phyloP scores from a whole-genome alignment of 1,140 invertebrate species.

The Penaeus vannamei region DNA sequence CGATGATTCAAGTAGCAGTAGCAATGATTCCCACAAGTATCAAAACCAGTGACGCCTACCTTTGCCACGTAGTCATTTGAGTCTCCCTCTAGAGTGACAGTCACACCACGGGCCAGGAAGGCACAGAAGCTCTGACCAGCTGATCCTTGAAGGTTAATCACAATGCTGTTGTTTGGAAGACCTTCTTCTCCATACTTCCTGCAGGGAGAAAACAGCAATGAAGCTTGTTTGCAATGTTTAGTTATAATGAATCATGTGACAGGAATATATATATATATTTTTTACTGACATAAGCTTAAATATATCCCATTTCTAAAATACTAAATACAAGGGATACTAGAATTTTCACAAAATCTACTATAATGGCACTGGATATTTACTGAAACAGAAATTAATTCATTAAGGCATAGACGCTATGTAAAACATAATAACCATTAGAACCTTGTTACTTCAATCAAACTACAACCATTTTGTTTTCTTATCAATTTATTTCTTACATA shows the following conservation, averaged over 20 bases:
- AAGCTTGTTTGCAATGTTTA: constrained; percentile 43
- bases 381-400: too few relatives aligned
- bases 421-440: too few relatives aligned
- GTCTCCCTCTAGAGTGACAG: constrained; percentile 94
- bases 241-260: background rate
- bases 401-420: too few relatives aligned
- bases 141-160: constrained; percentile 91
- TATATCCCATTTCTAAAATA: too few relatives aligned
- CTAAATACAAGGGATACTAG: too few relatives aligned
- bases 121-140: constrained; percentile 99
- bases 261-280: background rate
- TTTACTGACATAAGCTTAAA: too few relatives aligned
- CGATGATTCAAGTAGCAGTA: background rate
- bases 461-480: too few relatives aligned
- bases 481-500: too few relatives aligned
- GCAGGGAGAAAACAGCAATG: constrained; percentile 68
- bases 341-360: background rate
- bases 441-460: too few relatives aligned
- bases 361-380: background rate
- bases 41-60: constrained; percentile 3
- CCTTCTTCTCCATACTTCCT: constrained; percentile 92
- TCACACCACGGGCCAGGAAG: constrained; percentile 93
- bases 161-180: constrained; percentile 85
- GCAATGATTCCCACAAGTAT: background rate
- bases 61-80: constrained; percentile 98